These are phyloP conservation scores for Phrynosoma blainvillii DNA, from an alignment of 2,113 vertebrate species.

Conservation along the genomic window DNA sequence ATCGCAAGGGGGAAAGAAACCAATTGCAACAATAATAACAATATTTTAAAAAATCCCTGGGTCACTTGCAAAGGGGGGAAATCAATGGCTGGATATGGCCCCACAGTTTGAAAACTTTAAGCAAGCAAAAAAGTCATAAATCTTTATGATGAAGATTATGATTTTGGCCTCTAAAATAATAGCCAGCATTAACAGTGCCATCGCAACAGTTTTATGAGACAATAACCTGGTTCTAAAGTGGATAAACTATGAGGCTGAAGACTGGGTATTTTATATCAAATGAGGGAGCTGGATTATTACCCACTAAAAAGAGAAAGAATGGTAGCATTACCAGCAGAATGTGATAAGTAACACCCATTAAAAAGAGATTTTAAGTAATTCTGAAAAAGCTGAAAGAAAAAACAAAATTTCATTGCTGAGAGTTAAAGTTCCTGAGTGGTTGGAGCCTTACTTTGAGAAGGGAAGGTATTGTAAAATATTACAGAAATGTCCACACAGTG, in stretches of 20 bases:
- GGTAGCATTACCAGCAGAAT: slow-evolving; percentile 45
- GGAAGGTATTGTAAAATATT: slow-evolving; percentile 11
- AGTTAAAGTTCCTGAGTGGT: slow-evolving; percentile 17
- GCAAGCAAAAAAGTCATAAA: slow-evolving; percentile 67
- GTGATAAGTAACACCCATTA: slow-evolving; percentile 48
- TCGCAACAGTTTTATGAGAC: slow-evolving; percentile 65
- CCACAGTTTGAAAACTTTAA: slow-evolving; percentile 70
- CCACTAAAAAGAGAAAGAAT: slow-evolving; percentile 56
- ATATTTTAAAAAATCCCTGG: slow-evolving; percentile 45
- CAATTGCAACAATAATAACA: slow-evolving; percentile 55
- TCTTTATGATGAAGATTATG: slow-evolving; percentile 68
- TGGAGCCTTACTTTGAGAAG: slow-evolving; percentile 6
- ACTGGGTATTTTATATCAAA: slow-evolving; percentile 60
- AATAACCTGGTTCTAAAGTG: slow-evolving; percentile 64
- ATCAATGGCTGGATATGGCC: slow-evolving; percentile 72
- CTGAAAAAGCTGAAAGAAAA: neutral
- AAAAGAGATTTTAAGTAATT: slow-evolving; percentile 47
- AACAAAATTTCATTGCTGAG: slow-evolving; percentile 27
- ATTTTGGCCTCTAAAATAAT: slow-evolving; percentile 62
- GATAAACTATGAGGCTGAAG: slow-evolving; percentile 63
- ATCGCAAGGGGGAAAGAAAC: slow-evolving; percentile 68
- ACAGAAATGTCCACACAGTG: neutral
- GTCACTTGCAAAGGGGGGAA: slow-evolving; percentile 67
- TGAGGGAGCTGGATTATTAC: slow-evolving; percentile 59
- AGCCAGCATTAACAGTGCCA: slow-evolving; percentile 64